These are phyloP conservation scores for Oedothorax gibbosus DNA, from an alignment of 1,140 invertebrate species.

Conservation along the genomic window DNA sequence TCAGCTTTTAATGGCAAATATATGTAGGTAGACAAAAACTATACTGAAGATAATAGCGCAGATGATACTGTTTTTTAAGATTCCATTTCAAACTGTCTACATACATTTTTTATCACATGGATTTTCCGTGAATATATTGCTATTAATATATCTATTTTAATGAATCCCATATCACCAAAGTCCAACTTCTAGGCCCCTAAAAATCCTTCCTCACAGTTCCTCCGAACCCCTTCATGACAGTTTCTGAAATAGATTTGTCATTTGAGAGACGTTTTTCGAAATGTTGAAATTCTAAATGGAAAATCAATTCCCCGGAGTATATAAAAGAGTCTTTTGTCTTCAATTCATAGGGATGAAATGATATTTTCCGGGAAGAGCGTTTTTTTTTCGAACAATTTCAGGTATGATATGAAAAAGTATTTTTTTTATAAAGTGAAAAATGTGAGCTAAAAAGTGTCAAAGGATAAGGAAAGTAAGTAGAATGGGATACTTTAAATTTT, in stretches of 20 bases:
- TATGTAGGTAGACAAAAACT: no score
- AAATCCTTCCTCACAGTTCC: not conserved
- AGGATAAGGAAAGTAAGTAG: no score
- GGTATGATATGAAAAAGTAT: no score
- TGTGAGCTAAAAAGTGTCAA: no score
- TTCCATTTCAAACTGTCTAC: no score
- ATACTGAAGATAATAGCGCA: no score
- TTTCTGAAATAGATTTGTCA: conserved; percentile 27
- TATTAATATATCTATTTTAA: conserved; percentile 28
- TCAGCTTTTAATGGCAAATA: no score
- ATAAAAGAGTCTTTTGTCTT: not conserved
- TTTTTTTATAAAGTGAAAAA: no score
- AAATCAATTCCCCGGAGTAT: conserved; percentile 20
- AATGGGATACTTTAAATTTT: no score
- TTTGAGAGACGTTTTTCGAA: not conserved
- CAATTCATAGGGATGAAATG: conserved; percentile 5
- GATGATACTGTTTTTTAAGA: no score
- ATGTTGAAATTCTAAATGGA: conserved; percentile 23
- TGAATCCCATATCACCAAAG: not conserved
- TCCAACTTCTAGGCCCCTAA: not conserved
- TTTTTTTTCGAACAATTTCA: not conserved
- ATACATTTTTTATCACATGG: no score
- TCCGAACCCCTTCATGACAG: not conserved
- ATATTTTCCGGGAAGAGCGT: conserved; percentile 1
- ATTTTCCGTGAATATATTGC: not conserved